Evolutionary conservation across 92 coral and sea anemone genomes (phyloP).

Genomic region (Phenganax subtilis): DNA sequence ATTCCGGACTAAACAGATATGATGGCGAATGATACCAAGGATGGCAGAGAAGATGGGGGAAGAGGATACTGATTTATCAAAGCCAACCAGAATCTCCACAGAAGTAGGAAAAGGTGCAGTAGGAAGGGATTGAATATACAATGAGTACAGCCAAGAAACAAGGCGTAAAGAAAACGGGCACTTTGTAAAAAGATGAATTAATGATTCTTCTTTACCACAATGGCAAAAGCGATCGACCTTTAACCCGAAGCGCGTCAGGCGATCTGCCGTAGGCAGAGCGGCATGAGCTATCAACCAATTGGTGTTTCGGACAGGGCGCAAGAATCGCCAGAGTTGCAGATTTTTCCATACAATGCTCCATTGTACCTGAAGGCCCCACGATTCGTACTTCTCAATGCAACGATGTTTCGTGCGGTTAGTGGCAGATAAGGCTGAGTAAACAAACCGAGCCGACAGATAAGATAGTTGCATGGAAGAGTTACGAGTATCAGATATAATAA

Average conservation of each 20-base stretch:
- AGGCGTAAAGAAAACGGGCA: conserved; percentile 11
- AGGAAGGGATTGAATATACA: background rate
- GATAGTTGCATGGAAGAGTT: background rate
- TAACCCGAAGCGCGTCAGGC: conserved; percentile 28
- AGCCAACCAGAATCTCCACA: background rate
- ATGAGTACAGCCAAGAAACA: background rate
- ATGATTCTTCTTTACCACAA: conserved; percentile 15
- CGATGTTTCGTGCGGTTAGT: background rate
- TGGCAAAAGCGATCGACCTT: conserved; percentile 6
- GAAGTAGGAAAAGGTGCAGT: background rate
- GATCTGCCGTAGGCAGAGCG: conserved; percentile 25
- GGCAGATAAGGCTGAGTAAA: background rate
- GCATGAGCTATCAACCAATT: conserved; percentile 50
- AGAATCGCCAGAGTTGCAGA: conserved; percentile 9
- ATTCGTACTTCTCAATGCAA: background rate
- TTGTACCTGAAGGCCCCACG: background rate
- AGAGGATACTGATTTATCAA: too few species aligned
- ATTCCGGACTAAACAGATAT: conserved; percentile 13
- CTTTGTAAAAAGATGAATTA: conserved; percentile 14
- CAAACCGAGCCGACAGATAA: background rate
- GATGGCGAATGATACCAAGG: conserved; percentile 18
- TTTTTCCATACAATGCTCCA: conserved; percentile 29
- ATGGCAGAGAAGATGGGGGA: background rate
- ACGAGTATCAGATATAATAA: background rate
- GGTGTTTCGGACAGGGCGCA: background rate